phyloP scores from a whole-genome alignment of 2,797 vertebrate species.

The Onychomys leucogaster region DNA sequence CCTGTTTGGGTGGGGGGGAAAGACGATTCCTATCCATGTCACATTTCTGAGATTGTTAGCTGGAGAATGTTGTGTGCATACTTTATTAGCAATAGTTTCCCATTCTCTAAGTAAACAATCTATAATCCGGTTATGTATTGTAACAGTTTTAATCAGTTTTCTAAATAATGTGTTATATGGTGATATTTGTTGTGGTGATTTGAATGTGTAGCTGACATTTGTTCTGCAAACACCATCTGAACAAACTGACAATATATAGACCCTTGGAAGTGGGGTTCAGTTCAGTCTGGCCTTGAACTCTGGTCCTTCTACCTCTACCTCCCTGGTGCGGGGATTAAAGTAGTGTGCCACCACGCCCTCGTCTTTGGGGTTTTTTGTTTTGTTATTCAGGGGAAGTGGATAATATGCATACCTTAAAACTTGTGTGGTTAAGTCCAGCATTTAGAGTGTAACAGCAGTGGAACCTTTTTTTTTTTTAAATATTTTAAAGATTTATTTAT shows the following conservation, averaged over 20 bases:
- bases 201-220: conserved; percentile 59
- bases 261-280: neutral
- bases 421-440: neutral
- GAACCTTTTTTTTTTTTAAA: neutral
- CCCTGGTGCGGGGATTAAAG: neutral
- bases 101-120: neutral
- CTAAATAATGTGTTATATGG: neutral
- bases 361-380: neutral
- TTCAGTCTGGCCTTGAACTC: neutral
- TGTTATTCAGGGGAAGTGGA: neutral
- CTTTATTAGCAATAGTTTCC: conserved; percentile 6
- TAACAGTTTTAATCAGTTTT: conserved; percentile 40
- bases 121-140: conserved; percentile 38
- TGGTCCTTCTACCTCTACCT: neutral
- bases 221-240: conserved; percentile 39
- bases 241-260: conserved; percentile 20
- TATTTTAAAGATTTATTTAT: neutral
- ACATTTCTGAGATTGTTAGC: neutral
- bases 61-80: conserved; percentile 40
- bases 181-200: conserved; percentile 22
- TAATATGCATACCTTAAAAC: neutral
- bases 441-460: conserved; percentile 17
- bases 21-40: neutral
- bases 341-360: neutral
- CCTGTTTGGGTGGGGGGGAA: neutral